Base-by-base conservation (phyloP, 2,888 invertebrate genomes). In the Chrysodeixis includens region DNA sequence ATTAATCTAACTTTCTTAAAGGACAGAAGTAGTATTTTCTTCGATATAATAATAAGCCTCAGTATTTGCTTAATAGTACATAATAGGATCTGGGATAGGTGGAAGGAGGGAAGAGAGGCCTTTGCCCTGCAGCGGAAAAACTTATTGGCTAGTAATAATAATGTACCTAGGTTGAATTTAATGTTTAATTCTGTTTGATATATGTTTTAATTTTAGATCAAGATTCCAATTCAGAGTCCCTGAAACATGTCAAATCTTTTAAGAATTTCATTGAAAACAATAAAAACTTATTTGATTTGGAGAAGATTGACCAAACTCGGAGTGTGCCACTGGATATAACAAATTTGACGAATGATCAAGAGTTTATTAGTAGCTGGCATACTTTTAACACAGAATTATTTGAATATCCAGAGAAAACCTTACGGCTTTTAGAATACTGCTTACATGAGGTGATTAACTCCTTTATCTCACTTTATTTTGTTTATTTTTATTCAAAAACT, bases 391-490 rank as follows among this genome's bases (percentile, higher is more conserved):
- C 94, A 52, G 97, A 98, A 79, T 88, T 99, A 51, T 93, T 95
- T 76, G 96, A 96, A 65, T 96, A 96, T 68, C 97, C 98, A 0
- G 96, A 96, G 67, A 93, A 93, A 61, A 96, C 97, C 16, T 92
- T 99, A 56, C 95, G 96, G 61, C 96, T 97, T 64, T 89, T 98
- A 62, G 97, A 97, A 56, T 93, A 97, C 70, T 98, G 98, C 57
- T 96, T 98, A 93, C 97, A 98, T 92, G 97, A 98, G 95, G 96
- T 96, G 80, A 65, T 30, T 49, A 57, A n/a, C n/a, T 52, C 22
- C 0, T 1, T n/a, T 3, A 20, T 12, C 30, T 16, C n/a, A 44
- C n/a, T 14, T 44, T 44, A 44, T 16, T 1, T 44, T 16, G n/a
- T n/a, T n/a, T n/a, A n/a, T n/a, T n/a, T n/a, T n/a, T n/a, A n/a